These are phyloP conservation scores for Rotaria sp. DNA, from an alignment of 2,888 invertebrate genomes.

Conservation along the genomic window DNA sequence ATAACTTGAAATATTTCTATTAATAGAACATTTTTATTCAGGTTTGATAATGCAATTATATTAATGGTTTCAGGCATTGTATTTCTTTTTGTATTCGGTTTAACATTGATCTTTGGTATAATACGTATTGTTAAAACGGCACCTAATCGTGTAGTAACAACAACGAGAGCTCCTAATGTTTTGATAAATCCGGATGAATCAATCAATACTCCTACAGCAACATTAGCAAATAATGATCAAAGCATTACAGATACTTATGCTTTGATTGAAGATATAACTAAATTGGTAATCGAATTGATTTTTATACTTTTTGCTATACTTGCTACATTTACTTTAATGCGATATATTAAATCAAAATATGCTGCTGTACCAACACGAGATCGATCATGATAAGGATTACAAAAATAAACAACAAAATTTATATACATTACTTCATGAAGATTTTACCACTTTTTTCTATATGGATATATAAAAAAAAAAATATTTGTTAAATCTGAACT, in stretches of 20 bases:
- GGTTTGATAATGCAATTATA: not conserved
- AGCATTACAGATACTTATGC: not conserved
- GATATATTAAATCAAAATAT: constrained; percentile 14
- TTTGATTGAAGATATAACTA: not conserved
- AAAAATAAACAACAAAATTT: not conserved
- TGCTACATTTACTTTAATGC: not conserved
- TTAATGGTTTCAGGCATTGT: not conserved
- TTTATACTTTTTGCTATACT: not conserved
- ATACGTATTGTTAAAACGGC: constrained; percentile 22
- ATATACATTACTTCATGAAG: not conserved
- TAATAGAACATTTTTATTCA: not conserved
- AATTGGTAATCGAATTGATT: not conserved
- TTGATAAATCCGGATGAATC: not conserved
- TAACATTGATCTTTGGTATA: constrained; percentile 4
- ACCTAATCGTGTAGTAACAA: not conserved
- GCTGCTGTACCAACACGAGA: not conserved
- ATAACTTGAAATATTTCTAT: too few species aligned
- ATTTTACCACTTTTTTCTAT: too few species aligned
- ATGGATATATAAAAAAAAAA: too few species aligned
- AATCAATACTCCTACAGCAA: not conserved
- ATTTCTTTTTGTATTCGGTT: not conserved
- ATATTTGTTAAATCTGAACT: not conserved
- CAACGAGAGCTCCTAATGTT: not conserved
- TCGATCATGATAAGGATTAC: not conserved
- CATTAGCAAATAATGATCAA: not conserved